Evolutionary conservation across 2,797 vertebrate species (phyloP).

Genomic region (Dallia pectoralis): DNA sequence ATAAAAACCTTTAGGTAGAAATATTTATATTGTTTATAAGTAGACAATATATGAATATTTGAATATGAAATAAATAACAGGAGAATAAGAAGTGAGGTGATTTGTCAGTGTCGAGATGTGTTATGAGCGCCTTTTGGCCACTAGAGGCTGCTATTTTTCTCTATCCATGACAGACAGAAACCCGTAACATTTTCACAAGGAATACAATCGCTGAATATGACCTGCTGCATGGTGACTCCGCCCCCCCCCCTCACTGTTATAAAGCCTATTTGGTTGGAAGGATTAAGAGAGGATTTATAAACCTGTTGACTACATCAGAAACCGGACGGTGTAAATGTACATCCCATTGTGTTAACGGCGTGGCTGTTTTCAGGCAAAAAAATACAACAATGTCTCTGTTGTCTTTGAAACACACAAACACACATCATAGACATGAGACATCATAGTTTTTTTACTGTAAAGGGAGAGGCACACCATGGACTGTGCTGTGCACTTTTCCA

Average conservation of each 20-base stretch:
- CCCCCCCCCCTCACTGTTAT: not conserved
- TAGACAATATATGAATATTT: too few relatives aligned
- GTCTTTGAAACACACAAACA: not conserved
- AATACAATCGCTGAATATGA: not conserved
- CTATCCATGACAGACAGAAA: too few relatives aligned
- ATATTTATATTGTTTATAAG: too few relatives aligned
- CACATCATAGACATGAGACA: not conserved
- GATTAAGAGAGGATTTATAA: not conserved
- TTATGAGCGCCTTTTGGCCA: too few relatives aligned
- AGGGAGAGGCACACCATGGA: not conserved
- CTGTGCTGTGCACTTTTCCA: not conserved
- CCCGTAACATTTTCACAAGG: not conserved
- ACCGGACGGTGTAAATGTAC: slow-evolving; percentile 12
- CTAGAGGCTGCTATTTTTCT: too few relatives aligned
- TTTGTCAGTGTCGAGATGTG: too few relatives aligned
- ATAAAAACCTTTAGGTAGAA: too few relatives aligned
- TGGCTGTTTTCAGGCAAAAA: slow-evolving; percentile 30
- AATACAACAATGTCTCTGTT: not conserved
- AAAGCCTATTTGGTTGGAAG: not conserved
- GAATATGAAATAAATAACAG: too few relatives aligned
- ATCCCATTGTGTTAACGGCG: slow-evolving; percentile 21
- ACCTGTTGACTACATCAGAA: not conserved
- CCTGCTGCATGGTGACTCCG: not conserved
- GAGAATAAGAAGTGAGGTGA: too few relatives aligned
- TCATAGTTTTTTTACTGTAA: not conserved